Percentiles rank a stretch among this genome's conserved stretches.
These are phyloP conservation scores for Psephotus haematonotus DNA, from an alignment of 2,113 vertebrate genomes.

Conservation along the genomic window DNA sequence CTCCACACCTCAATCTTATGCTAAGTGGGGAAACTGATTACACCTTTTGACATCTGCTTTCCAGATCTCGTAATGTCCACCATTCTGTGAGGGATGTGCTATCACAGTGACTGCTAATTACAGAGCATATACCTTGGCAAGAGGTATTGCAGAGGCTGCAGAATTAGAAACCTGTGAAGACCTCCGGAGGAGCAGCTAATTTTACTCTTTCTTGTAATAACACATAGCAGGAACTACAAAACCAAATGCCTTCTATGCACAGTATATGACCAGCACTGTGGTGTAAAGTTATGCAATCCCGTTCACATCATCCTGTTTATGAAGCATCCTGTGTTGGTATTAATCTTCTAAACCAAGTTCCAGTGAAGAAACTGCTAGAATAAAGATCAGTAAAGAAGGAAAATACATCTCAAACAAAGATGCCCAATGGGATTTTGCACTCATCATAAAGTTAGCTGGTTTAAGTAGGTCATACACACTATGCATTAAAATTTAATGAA, in stretches of 20 bases:
- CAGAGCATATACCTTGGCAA: not conserved
- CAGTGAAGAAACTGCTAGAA: not conserved
- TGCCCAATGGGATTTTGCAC: not conserved
- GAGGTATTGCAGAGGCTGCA: not conserved
- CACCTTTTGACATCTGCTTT: not conserved
- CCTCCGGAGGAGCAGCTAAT: not conserved
- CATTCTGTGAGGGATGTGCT: not conserved
- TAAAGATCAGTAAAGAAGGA: not conserved
- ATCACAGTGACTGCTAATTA: not conserved
- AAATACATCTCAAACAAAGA: not conserved
- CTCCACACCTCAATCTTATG: not conserved
- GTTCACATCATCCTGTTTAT: not conserved
- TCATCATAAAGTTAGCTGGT: accelerated
- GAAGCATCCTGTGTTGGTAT: not conserved
- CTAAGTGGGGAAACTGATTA: not conserved
- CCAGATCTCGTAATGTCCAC: not conserved
- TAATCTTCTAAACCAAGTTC: not conserved
- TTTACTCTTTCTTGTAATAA: not conserved
- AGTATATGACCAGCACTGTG: not conserved
- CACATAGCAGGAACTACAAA: not conserved
- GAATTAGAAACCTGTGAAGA: not conserved
- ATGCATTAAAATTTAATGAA: not conserved
- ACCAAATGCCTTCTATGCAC: not conserved
- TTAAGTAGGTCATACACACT: not conserved
- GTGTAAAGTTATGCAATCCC: not conserved